A percentile compares a stretch with the other conserved stretches of the same genome.
phyloP scores from a whole-genome alignment of 2,888 invertebrate genomes.

The Copidosoma aretas region DNA sequence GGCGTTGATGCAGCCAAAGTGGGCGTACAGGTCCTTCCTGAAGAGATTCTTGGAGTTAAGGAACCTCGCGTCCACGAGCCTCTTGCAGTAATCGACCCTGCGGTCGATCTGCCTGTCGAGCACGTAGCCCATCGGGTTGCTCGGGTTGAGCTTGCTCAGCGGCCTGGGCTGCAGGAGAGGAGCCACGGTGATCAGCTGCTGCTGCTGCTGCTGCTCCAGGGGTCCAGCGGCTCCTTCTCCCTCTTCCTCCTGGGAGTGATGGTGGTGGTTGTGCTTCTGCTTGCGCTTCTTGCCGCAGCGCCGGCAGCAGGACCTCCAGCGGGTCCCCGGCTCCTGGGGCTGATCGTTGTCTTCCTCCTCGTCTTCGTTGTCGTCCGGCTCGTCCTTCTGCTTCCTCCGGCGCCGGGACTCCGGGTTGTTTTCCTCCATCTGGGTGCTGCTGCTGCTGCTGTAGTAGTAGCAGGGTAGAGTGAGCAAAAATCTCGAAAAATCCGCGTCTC shows the following conservation, averaged over 20 bases:
- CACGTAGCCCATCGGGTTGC: slow-evolving; percentile 52
- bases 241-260: background rate
- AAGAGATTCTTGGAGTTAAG: slow-evolving; percentile 77
- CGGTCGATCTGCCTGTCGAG: slow-evolving; percentile 70
- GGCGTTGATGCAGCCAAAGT: slow-evolving; percentile 96
- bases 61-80: slow-evolving; percentile 69
- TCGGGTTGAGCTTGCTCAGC: background rate
- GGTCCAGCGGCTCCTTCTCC: background rate
- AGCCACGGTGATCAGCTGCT: background rate
- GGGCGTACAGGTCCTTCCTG: slow-evolving; percentile 83
- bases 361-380: background rate
- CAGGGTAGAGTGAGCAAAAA: too few species aligned
- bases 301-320: slow-evolving; percentile 29
- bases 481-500: too few species aligned
- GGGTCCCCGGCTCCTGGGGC: slow-evolving; percentile 14
- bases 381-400: background rate
- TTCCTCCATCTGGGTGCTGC: background rate
- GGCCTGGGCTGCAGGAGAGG: slow-evolving; percentile 1
- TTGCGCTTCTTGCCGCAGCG: slow-evolving; percentile 20
- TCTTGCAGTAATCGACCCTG: slow-evolving; percentile 67
- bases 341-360: slow-evolving; percentile 6
- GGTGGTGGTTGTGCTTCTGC: slow-evolving; percentile 5
- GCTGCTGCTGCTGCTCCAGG: background rate
- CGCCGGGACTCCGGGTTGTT: background rate
- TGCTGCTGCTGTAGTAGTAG: too few species aligned